Evolutionary conservation across 2,797 vertebrate genomes (phyloP), one percentile per base, ranked within the genome.

Genomic region (Enteromius thamalakanensis): DNA sequence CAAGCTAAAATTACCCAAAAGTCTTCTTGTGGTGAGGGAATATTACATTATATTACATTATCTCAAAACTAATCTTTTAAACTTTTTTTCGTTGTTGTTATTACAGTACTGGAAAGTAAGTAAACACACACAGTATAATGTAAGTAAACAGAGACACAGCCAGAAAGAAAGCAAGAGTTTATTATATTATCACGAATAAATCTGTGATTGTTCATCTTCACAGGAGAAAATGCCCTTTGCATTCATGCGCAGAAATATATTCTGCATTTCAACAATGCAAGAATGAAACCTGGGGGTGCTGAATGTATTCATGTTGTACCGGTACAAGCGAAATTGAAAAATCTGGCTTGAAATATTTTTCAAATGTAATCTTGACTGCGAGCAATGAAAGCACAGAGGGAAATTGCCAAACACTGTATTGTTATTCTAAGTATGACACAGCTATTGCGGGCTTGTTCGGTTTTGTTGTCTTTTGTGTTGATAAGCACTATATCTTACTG

Each of bases 271-370:
- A 51, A 68, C 81, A 49, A 60, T 45, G 42, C 42, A 23, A n/a
- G 42, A 69, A 78, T 68, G 51, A 71, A 83, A 78, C 53, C 75
- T 21, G 49, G 7, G 72, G 64, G 11, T 47, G 64, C 37, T 76
- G 53, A 76, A 76, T 49, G 53, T 71, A 78, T 77, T 78, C 65
- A 78, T 78, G 45, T 71, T 78, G 40, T 68, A 26, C 19, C 67
- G 53, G 40, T 82, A 58, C 12, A 47, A 76, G 49, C 23, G 0
- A 78, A 78, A 78, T 83, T 23, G 67, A 70, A 71, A 78, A 78
- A 71, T 70, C 64, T 78, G 74, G 26, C 55, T 71, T 60, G 65
- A 77, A 83, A 83, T 70, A 62, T 83, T 77, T 81, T 69, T 71
- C 74, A 62, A 76, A 78, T 77, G 34, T 42, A 71, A 82, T 78